Base-by-base conservation (phyloP, 2,888 invertebrate species). In the Tinea semifulvella region DNA sequence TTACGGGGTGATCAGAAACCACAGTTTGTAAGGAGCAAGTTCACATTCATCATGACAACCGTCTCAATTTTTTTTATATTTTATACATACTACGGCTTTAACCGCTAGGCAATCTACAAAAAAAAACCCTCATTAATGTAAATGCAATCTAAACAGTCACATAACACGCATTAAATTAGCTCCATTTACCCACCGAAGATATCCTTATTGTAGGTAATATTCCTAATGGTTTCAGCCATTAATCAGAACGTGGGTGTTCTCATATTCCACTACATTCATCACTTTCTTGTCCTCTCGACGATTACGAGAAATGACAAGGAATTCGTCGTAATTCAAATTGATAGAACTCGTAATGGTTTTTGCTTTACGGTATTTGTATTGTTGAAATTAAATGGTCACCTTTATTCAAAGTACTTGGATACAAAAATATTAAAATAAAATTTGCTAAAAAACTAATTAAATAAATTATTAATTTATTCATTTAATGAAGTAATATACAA, bases 291-390 rank as follows among this genome's bases (percentile, higher is more conserved):
- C 27, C 8, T 31, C 8, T 31, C 31, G 13, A n/a, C 31, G 31
- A 2, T 31, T 31, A 6, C 11, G 31, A 11, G 11, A 31, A 31
- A 31, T 13, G 31, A 31, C 31, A n/a, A 31, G 31, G 31, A 14
- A 31, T 31, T 31, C 31, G 14, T 31, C 14, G 31, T 31, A 31
- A 31, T 31, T 14, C 14, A 13, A 31, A 31, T 31, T 31, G 14
- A 31, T 31, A n/a, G n/a, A n/a, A n/a, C n/a, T n/a, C 14, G 31
- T 14, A 14, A 11, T 31, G 31, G 22, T 31, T 31, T n/a, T 27
- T 31, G 31, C 31, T 14, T 31, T 31, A 31, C 11, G 13, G 13
- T 31, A 31, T 31, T n/a, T 31, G 31, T 7, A 31, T 31, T 31
- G 13, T 31, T 7, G 22, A 22, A 22, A 22, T 22, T 8, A 22